phyloP scores from a whole-genome alignment of 2,797 vertebrate species.

The Amphiprion clarkii region DNA sequence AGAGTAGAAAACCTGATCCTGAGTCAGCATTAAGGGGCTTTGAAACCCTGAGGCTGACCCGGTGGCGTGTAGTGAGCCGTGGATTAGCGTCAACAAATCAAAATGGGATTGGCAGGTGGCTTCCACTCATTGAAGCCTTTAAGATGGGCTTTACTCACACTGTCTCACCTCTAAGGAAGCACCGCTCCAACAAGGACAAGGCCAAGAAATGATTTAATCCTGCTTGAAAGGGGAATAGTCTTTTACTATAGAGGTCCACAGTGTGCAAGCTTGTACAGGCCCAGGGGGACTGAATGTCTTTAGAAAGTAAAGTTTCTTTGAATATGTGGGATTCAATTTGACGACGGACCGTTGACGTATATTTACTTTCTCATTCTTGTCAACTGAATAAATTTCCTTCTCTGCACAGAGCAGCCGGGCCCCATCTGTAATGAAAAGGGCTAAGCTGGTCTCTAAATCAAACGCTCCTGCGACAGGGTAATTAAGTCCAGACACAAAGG shows the following conservation, averaged over 20 bases:
- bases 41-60: constrained; percentile 23
- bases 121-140: constrained; percentile 67
- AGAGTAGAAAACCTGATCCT: constrained; percentile 30
- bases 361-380: constrained; percentile 64
- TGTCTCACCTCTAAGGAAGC: constrained; percentile 57
- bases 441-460: constrained; percentile 71
- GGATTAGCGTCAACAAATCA: constrained; percentile 79
- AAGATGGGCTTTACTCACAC: constrained; percentile 76
- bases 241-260: constrained; percentile 24
- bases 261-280: constrained; percentile 30
- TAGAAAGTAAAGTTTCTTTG: constrained; percentile 47
- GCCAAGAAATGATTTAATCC: constrained; percentile 67
- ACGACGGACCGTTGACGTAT: constrained; percentile 21
- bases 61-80: constrained; percentile 45
- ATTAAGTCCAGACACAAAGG: constrained; percentile 86
- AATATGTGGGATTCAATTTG: constrained; percentile 29
- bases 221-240: constrained; percentile 31
- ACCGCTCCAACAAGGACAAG: constrained; percentile 40
- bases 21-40: constrained; percentile 53
- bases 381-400: constrained; percentile 59
- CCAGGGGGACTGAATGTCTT: constrained; percentile 25
- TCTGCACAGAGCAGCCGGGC: constrained; percentile 37
- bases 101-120: constrained; percentile 80
- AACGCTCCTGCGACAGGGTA: constrained; percentile 78
- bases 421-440: constrained; percentile 73